phyloP scores from a whole-genome alignment of 2,113 vertebrate species.

The Parus major region DNA sequence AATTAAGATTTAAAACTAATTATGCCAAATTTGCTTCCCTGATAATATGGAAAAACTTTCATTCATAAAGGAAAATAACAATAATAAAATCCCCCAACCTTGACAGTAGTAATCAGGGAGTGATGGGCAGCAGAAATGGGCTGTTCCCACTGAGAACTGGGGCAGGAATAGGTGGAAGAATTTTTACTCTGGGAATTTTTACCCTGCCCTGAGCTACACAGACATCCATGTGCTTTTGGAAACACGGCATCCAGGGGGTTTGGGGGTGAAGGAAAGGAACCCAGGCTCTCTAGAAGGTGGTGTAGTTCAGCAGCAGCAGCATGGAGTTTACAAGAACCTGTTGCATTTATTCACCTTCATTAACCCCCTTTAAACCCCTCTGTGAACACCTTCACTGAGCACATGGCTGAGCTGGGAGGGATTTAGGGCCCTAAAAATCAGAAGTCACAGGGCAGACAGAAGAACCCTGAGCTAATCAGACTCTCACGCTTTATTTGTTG shows the following conservation, averaged over 20 bases:
- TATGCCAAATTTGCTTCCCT: neutral
- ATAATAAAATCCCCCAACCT: fast-evolving
- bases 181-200: neutral
- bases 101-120: neutral
- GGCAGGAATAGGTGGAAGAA: neutral
- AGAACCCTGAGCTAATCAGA: neutral
- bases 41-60: neutral
- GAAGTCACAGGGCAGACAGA: neutral
- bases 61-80: neutral
- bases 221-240: neutral
- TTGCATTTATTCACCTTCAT: neutral
- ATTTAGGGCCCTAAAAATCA: neutral
- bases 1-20: neutral
- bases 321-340: neutral
- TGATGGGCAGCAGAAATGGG: neutral
- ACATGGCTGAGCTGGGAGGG: neutral
- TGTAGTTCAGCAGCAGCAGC: neutral
- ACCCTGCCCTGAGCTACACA: fast-evolving
- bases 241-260: neutral
- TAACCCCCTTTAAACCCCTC: neutral
- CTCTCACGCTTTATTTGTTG: neutral
- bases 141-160: neutral
- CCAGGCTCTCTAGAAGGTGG: neutral
- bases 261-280: neutral
- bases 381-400: neutral